phyloP scores from a whole-genome alignment of 2,113 vertebrate species.

The Cryptomyrus ogoouensis region DNA sequence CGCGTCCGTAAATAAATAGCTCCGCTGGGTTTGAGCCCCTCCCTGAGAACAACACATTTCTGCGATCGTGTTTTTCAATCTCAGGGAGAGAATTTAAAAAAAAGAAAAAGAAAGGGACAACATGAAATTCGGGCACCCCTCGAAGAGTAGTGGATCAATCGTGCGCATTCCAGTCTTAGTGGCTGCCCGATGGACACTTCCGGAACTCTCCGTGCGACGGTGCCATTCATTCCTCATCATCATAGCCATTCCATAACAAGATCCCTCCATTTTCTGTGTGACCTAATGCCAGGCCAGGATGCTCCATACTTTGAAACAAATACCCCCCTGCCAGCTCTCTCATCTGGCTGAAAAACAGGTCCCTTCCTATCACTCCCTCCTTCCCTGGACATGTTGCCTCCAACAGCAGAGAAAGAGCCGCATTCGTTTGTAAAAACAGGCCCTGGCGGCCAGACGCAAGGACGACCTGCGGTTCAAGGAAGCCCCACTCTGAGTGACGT shows the following conservation, averaged over 20 bases:
- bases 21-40: neutral
- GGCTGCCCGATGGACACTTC: neutral
- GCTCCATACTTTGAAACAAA: neutral
- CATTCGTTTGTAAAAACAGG: neutral
- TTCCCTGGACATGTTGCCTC: neutral
- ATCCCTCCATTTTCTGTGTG: neutral
- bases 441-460: neutral
- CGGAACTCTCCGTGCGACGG: neutral
- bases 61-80: neutral
- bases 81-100: neutral
- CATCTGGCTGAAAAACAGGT: neutral
- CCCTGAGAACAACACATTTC: neutral
- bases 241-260: constrained; percentile 31
- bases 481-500: neutral
- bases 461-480: neutral
- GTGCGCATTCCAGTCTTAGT: neutral
- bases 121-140: neutral
- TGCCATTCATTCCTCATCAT: constrained; percentile 32
- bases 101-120: neutral
- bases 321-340: neutral
- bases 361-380: neutral
- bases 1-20: neutral
- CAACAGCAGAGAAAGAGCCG: neutral
- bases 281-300: neutral
- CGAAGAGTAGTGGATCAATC: neutral